Percentiles rank a stretch among this genome's conserved stretches.
Conservation (phyloP, 1,140 invertebrate species). For the Latrodectus geometricus region DNA sequence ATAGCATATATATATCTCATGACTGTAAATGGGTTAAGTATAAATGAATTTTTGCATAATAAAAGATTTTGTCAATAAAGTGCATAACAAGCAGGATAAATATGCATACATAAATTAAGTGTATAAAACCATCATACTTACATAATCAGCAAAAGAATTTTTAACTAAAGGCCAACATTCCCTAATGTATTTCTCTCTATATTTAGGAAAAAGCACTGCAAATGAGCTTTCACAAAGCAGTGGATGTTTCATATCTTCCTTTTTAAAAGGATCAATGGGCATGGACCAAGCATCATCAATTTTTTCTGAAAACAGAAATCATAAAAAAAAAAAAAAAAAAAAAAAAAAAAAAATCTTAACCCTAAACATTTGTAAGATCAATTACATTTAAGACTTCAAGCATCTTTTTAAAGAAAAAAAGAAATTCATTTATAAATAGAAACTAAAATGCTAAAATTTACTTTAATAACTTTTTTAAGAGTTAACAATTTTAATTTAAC, state of each 20-base stretch:
- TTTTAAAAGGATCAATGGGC: constrained; percentile 90
- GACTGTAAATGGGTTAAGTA: no score
- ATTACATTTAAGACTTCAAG: neutral
- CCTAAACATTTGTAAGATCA: neutral
- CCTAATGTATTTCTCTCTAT: constrained; percentile 95
- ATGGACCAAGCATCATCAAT: constrained; percentile 82
- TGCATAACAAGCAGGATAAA: neutral
- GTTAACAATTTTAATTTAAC: no score
- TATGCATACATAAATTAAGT: constrained; percentile 6
- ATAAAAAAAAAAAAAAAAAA: neutral
- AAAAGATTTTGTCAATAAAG: neutral
- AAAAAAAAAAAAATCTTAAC: neutral
- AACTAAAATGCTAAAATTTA: no score
- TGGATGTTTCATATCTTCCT: constrained; percentile 90
- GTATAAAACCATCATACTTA: constrained; percentile 63
- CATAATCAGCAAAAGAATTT: constrained; percentile 77
- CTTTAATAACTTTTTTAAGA: no score
- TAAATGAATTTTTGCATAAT: no score
- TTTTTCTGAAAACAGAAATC: constrained; percentile 19
- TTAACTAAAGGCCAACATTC: constrained; percentile 96
- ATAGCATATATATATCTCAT: no score
- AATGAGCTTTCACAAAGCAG: constrained; percentile 83
- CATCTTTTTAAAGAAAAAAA: no score
- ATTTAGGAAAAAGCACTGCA: constrained; percentile 87
- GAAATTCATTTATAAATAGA: no score